Conservation (phyloP, 2,888 invertebrate species). For the Sepioteuthis lessoniana region DNA sequence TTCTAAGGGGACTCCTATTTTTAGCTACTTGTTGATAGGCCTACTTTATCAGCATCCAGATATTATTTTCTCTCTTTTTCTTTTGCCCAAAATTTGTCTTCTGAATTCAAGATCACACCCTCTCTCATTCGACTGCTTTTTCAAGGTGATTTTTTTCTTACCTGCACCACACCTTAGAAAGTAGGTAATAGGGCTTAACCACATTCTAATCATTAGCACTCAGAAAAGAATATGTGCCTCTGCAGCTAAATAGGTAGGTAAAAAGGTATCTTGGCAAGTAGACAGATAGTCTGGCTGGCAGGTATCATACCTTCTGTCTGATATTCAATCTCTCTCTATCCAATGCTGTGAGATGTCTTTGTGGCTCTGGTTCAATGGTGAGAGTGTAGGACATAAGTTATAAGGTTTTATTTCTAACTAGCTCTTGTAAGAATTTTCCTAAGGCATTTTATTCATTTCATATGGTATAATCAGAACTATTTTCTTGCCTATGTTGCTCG, state of each 20-base stretch:
- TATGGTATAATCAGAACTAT: too few species aligned
- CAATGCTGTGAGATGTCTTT: background rate
- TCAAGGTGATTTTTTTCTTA: background rate
- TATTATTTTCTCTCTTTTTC: background rate
- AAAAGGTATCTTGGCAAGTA: background rate
- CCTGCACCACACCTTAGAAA: background rate
- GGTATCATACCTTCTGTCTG: background rate
- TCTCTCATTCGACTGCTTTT: background rate
- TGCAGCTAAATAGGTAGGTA: background rate
- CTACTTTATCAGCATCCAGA: background rate
- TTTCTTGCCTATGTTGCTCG: too few species aligned
- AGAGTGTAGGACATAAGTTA: too few species aligned
- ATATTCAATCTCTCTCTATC: background rate
- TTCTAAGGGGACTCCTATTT: background rate
- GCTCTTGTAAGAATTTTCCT: too few species aligned
- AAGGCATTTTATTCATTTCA: too few species aligned
- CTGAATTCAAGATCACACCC: background rate
- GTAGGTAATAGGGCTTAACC: conserved; percentile 33
- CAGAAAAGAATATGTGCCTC: background rate
- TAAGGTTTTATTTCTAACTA: too few species aligned
- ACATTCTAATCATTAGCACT: background rate
- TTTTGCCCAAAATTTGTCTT: background rate
- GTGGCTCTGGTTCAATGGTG: background rate
- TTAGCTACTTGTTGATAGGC: background rate
- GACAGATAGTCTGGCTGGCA: background rate